phyloP scores from a whole-genome alignment of 2,113 vertebrate species.

The Elachura formosa region DNA sequence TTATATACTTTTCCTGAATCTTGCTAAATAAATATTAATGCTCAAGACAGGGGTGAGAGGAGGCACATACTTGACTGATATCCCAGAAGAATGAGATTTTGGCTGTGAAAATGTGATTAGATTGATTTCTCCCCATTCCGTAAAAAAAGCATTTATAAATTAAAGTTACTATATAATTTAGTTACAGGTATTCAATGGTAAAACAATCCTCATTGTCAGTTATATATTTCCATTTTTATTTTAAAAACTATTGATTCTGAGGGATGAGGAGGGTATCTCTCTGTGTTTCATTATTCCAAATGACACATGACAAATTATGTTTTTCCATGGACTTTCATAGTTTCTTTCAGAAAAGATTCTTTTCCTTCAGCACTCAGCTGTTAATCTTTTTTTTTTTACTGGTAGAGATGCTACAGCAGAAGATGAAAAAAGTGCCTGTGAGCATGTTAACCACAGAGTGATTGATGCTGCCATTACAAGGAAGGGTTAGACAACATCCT shows the following conservation, averaged over 20 bases:
- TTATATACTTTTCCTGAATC: neutral
- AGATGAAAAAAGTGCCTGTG: neutral
- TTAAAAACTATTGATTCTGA: neutral
- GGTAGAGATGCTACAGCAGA: neutral
- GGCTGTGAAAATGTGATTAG: neutral
- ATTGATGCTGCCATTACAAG: conserved; percentile 10
- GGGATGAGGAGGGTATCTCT: neutral
- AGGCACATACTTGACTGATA: neutral
- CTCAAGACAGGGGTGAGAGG: neutral
- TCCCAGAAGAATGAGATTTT: neutral
- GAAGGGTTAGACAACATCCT: neutral
- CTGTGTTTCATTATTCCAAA: neutral
- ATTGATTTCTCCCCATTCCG: neutral
- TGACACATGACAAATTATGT: neutral
- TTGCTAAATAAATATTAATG: neutral
- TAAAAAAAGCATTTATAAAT: neutral
- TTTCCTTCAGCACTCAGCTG: neutral
- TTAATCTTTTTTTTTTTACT: neutral
- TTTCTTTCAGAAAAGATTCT: neutral
- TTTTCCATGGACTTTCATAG: neutral
- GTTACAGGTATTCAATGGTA: neutral
- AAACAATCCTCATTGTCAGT: neutral
- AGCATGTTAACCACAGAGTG: neutral
- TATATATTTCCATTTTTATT: neutral
- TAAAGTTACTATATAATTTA: neutral